Evolutionary conservation across 2,113 vertebrate genomes (phyloP).

Genomic region (Tapirus terrestris): DNA sequence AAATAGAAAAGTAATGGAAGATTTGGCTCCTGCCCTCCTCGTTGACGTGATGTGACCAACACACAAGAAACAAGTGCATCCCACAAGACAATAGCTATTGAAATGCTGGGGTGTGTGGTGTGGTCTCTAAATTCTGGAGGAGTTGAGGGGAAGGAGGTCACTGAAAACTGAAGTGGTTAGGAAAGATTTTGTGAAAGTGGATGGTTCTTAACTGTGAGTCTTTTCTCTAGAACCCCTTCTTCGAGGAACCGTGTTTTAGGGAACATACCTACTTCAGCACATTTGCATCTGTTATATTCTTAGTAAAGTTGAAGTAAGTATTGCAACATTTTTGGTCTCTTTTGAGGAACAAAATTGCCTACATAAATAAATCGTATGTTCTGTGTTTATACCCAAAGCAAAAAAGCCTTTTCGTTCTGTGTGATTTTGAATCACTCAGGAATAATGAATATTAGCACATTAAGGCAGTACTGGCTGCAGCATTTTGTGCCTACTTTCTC

Average conservation of each 20-base stretch:
- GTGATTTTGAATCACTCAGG: conserved; percentile 27
- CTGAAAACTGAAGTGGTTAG: neutral
- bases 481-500: neutral
- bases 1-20: neutral
- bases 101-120: neutral
- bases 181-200: neutral
- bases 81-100: neutral
- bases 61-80: neutral
- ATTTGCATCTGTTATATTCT: conserved; percentile 42
- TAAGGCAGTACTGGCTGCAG: neutral
- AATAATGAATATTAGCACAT: neutral
- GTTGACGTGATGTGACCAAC: neutral
- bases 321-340: conserved; percentile 50
- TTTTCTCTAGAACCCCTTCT: neutral
- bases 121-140: neutral
- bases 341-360: conserved; percentile 24
- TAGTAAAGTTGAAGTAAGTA: conserved; percentile 53
- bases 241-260: neutral
- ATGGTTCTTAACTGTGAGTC: neutral
- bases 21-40: neutral
- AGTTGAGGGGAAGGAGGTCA: neutral
- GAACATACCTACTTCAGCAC: neutral
- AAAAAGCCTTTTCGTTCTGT: conserved; percentile 30
- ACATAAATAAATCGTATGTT: conserved; percentile 11
- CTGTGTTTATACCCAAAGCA: conserved; percentile 21